Percentiles rank a stretch among this genome's conserved stretches.
phyloP scores from a whole-genome alignment of 2,113 vertebrate species.

The Myrmecobius fasciatus region DNA sequence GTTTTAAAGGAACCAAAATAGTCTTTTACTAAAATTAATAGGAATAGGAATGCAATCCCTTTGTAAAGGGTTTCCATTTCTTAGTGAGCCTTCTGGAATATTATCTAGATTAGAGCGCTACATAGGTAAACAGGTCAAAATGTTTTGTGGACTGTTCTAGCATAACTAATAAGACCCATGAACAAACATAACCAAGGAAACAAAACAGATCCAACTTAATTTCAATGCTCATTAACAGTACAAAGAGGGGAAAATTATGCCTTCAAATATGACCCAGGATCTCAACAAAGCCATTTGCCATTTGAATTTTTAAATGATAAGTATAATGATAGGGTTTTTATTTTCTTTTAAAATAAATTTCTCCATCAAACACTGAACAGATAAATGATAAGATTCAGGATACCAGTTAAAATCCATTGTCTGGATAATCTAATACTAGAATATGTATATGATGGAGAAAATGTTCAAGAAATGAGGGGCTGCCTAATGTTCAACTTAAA shows the following conservation, averaged over 20 bases:
- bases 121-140: neutral
- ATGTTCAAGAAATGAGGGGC: neutral
- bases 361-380: neutral
- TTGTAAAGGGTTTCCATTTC: neutral
- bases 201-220: constrained; percentile 58
- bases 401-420: constrained; percentile 34
- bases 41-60: constrained; percentile 1
- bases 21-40: constrained; percentile 12
- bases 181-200: constrained; percentile 22
- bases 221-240: constrained; percentile 66
- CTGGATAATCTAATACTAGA: constrained; percentile 6
- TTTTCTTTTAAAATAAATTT: constrained; percentile 45
- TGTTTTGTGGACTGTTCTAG: neutral
- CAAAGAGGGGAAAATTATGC: neutral
- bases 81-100: neutral
- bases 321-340: constrained; percentile 53
- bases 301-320: constrained; percentile 54
- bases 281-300: constrained; percentile 54
- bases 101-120: neutral
- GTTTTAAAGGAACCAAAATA: neutral
- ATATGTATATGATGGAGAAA: neutral
- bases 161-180: neutral
- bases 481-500: neutral
- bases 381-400: constrained; percentile 3
- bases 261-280: constrained; percentile 47